These are phyloP conservation scores for Eleginops maclovinus DNA, from an alignment of 2,113 vertebrate species.

Conservation along the genomic window DNA sequence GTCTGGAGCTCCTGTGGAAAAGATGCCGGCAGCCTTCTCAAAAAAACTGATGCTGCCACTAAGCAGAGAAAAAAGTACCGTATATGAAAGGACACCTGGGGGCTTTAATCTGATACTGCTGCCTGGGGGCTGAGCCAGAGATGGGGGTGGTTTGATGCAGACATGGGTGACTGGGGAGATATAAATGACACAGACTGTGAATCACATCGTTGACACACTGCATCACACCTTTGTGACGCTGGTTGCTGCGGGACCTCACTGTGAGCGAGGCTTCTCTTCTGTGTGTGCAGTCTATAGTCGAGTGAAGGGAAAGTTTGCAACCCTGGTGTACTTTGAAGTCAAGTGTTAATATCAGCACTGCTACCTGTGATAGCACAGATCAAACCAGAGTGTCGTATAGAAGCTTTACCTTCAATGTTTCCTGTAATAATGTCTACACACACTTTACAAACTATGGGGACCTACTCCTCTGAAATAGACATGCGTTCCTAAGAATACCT, in stretches of 20 bases:
- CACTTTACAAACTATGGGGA: no score
- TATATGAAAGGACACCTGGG: constrained; percentile 22
- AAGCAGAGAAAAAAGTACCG: constrained; percentile 6
- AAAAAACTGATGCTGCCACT: constrained; percentile 7
- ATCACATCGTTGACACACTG: constrained; percentile 36
- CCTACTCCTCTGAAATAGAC: no score
- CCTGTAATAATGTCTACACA: no score
- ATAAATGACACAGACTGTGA: constrained; percentile 54
- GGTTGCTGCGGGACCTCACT: background rate
- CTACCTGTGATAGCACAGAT: background rate
- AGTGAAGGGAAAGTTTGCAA: background rate
- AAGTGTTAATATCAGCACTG: background rate
- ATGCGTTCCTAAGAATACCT: no score
- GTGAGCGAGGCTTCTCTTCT: background rate
- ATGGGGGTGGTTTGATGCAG: constrained; percentile 44
- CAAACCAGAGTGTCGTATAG: no score
- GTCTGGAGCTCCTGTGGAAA: constrained; percentile 19
- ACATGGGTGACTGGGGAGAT: constrained; percentile 34
- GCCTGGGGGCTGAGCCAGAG: constrained; percentile 37
- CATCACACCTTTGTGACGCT: constrained; percentile 41
- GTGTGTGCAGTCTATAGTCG: background rate
- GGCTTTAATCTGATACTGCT: constrained; percentile 42
- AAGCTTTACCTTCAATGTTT: no score
- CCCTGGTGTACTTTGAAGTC: background rate
- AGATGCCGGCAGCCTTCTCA: constrained; percentile 20